phyloP scores from a whole-genome alignment of 1,140 invertebrate genomes.

The Augochlora pura region DNA sequence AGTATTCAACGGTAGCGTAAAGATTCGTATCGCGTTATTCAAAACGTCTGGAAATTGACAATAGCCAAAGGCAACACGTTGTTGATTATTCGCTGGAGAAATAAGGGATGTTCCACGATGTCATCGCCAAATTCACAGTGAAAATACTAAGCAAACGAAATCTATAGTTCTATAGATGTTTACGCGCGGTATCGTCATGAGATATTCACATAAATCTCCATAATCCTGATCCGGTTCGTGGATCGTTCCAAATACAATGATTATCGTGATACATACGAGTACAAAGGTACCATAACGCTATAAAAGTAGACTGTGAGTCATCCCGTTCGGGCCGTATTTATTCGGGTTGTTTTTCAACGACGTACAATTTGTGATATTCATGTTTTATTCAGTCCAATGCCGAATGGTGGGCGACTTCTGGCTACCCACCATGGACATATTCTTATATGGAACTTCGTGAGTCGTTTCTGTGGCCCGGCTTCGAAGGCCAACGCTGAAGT shows the following conservation, averaged over 20 bases:
- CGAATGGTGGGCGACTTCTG: constrained; percentile 49
- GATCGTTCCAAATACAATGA: constrained; percentile 6
- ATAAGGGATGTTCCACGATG: too few relatives aligned
- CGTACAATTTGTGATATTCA: constrained; percentile 52
- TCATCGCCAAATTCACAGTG: too few relatives aligned
- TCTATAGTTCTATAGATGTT: too few relatives aligned
- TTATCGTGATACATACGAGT: neutral
- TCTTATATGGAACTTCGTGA: constrained; percentile 66
- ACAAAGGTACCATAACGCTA: neutral
- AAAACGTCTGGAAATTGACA: too few relatives aligned
- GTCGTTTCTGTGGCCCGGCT: constrained; percentile 56
- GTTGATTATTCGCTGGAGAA: too few relatives aligned
- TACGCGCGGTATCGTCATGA: too few relatives aligned
- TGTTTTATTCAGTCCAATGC: constrained; percentile 43
- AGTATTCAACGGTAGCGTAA: too few relatives aligned
- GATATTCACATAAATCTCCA: neutral
- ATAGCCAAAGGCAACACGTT: too few relatives aligned
- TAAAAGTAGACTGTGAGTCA: constrained; percentile 50
- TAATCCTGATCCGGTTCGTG: neutral
- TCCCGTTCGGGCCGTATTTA: constrained; percentile 34
- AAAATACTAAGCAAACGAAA: too few relatives aligned
- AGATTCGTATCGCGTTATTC: too few relatives aligned
- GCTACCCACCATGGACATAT: constrained; percentile 65
- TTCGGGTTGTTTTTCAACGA: constrained; percentile 28
- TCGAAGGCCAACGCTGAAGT: constrained; percentile 55